phyloP scores from a whole-genome alignment of 2,888 invertebrate species.

The Parelbella ahira region DNA sequence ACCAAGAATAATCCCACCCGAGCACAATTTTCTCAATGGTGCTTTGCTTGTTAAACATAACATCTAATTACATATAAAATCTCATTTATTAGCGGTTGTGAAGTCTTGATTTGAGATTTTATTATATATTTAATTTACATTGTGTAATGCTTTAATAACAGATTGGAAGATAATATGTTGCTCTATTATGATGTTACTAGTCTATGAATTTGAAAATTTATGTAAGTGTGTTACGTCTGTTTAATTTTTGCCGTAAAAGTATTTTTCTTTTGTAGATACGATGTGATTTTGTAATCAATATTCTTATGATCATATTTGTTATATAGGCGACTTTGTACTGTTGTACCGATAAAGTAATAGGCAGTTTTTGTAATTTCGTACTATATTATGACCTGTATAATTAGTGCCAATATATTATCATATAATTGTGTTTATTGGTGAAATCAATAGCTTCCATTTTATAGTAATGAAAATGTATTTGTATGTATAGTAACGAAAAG shows the following conservation, averaged over 20 bases:
- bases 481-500: constrained; percentile 36
- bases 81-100: constrained; percentile 66
- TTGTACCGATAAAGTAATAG: constrained; percentile 39
- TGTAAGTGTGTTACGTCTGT: constrained; percentile 24
- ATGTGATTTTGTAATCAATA: constrained; percentile 13
- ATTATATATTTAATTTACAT: constrained; percentile 46
- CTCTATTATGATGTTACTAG: constrained; percentile 52
- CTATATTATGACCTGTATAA: constrained; percentile 64
- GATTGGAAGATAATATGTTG: constrained; percentile 31
- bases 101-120: constrained; percentile 60
- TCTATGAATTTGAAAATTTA: constrained; percentile 38
- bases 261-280: constrained; percentile 29
- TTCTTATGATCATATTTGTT: constrained; percentile 31
- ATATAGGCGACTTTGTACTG: constrained; percentile 38
- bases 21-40: constrained; percentile 58
- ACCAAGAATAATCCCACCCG: constrained; percentile 42
- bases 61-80: constrained; percentile 43
- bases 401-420: constrained; percentile 75
- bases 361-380: constrained; percentile 63
- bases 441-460: constrained; percentile 52
- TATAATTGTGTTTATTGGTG: constrained; percentile 45
- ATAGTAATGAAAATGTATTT: constrained; percentile 45
- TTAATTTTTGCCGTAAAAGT: constrained; percentile 30
- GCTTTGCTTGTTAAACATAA: constrained; percentile 54
- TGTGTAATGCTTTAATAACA: constrained; percentile 42